Evolutionary conservation across 2,797 vertebrate species (phyloP).

Genomic region (Ambastaia sidthimunki): DNA sequence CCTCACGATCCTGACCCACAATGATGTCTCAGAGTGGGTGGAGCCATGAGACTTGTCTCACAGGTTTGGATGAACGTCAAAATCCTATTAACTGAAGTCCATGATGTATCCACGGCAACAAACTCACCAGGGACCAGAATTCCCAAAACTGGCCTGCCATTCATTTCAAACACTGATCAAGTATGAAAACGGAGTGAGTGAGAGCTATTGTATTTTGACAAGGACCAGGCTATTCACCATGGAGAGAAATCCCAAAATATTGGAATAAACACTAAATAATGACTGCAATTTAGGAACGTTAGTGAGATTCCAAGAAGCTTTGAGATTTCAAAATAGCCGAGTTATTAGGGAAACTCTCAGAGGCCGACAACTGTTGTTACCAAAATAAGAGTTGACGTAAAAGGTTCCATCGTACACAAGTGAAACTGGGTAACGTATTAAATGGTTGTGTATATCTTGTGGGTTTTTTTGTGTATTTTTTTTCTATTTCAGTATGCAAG

Average conservation of each 20-base stretch:
- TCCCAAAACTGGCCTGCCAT: background rate
- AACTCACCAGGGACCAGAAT: background rate
- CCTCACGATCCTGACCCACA: background rate
- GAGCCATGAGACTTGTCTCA: background rate
- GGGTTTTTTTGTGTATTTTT: background rate
- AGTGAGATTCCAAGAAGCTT: slow-evolving; percentile 8
- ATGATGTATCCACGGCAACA: background rate
- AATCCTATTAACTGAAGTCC: slow-evolving; percentile 1
- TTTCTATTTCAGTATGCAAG: background rate
- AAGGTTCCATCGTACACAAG: slow-evolving; percentile 6
- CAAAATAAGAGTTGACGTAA: slow-evolving; percentile 32
- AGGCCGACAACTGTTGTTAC: slow-evolving; percentile 24
- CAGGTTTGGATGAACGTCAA: slow-evolving; percentile 23
- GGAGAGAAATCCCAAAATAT: slow-evolving; percentile 34
- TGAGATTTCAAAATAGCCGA: slow-evolving; percentile 19
- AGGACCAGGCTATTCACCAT: slow-evolving; percentile 38
- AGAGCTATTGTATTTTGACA: slow-evolving; percentile 21
- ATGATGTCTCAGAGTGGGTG: slow-evolving; percentile 5
- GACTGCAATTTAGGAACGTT: slow-evolving; percentile 5
- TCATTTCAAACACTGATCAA: slow-evolving; percentile 3
- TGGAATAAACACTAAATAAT: slow-evolving; percentile 21
- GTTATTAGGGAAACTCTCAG: slow-evolving; percentile 31
- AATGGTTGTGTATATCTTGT: background rate
- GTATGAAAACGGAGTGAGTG: background rate
- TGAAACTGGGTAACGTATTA: slow-evolving; percentile 8